Conservation (phyloP, 2,888 invertebrate genomes). For the Dioctria rufipes region DNA sequence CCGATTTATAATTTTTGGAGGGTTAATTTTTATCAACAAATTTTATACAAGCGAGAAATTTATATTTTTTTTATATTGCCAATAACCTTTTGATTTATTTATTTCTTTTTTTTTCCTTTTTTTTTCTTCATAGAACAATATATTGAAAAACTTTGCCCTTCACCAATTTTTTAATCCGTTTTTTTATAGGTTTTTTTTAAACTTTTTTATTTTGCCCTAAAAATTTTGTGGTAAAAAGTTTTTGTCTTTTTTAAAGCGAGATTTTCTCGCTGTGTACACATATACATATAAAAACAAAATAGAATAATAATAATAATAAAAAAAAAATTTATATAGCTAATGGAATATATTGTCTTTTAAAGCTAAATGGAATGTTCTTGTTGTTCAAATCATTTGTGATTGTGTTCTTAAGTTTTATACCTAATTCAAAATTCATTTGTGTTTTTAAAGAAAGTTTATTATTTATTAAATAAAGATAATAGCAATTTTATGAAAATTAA, state of each 20-base stretch:
- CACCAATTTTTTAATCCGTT: slow-evolving; percentile 51
- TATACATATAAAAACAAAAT: slow-evolving; percentile 37
- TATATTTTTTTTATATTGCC: slow-evolving; percentile 22
- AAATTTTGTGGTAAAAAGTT: slow-evolving; percentile 32
- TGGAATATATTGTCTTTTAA: slow-evolving; percentile 56
- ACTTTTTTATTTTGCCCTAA: slow-evolving; percentile 28
- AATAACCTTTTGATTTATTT: slow-evolving; percentile 32
- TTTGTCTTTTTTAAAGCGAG: slow-evolving; percentile 52
- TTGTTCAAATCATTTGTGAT: slow-evolving; percentile 53
- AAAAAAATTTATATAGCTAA: slow-evolving; percentile 3
- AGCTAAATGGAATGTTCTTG: slow-evolving; percentile 54
- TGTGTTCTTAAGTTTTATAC: background rate
- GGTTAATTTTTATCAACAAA: slow-evolving; percentile 5
- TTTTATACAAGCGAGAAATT: slow-evolving; percentile 24
- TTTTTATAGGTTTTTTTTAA: slow-evolving; percentile 28
- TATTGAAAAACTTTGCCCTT: slow-evolving; percentile 40
- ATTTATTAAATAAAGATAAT: slow-evolving; percentile 43
- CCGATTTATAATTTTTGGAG: slow-evolving; percentile 4
- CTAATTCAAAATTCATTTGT: background rate
- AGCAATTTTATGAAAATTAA: slow-evolving; percentile 22
- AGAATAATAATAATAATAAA: slow-evolving; percentile 32
- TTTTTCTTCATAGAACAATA: slow-evolving; percentile 37
- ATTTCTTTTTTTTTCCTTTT: too few species aligned
- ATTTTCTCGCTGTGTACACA: slow-evolving; percentile 45
- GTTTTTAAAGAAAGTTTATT: slow-evolving; percentile 34